A percentile compares a stretch with the other conserved stretches of the same genome.
Conservation (phyloP, 2,888 invertebrate genomes). For the Boloria euphrosyne region DNA sequence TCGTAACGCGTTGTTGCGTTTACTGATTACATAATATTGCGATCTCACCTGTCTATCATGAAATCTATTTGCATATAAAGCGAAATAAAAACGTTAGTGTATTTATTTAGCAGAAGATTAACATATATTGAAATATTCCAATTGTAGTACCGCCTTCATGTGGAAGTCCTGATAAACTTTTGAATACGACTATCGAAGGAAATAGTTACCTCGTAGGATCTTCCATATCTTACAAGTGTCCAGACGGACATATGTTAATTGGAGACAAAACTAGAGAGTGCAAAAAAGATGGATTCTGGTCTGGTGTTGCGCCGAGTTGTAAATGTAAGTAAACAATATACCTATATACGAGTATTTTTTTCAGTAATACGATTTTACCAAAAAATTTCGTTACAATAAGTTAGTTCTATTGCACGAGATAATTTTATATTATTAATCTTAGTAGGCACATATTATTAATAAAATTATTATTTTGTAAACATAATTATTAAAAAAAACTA, state of each 20-base stretch:
- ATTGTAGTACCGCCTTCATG: constrained; percentile 90
- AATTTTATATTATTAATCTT: not conserved
- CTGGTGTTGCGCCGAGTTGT: constrained; percentile 90
- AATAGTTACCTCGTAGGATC: constrained; percentile 86
- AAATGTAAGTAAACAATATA: constrained; percentile 85
- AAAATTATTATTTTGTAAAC: too few species aligned
- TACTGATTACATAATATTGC: constrained; percentile 22
- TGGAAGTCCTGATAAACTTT: constrained; percentile 92
- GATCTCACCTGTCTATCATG: constrained; percentile 8
- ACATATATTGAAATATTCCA: constrained; percentile 32
- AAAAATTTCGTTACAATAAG: not conserved
- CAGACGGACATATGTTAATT: constrained; percentile 90
- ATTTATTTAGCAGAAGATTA: not conserved
- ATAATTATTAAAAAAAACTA: too few species aligned
- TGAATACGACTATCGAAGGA: constrained; percentile 91
- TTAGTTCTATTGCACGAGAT: not conserved
- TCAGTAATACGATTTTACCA: not conserved
- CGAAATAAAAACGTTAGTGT: not conserved
- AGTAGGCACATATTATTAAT: too few species aligned
- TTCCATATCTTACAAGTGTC: constrained; percentile 88
- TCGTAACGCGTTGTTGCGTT: constrained; percentile 26
- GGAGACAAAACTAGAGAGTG: constrained; percentile 88
- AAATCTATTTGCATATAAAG: constrained; percentile 10
- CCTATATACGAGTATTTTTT: too few species aligned
- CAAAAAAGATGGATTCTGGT: constrained; percentile 90